phyloP scores from a whole-genome alignment of 2,888 invertebrate species.

The Acronicta aceris region DNA sequence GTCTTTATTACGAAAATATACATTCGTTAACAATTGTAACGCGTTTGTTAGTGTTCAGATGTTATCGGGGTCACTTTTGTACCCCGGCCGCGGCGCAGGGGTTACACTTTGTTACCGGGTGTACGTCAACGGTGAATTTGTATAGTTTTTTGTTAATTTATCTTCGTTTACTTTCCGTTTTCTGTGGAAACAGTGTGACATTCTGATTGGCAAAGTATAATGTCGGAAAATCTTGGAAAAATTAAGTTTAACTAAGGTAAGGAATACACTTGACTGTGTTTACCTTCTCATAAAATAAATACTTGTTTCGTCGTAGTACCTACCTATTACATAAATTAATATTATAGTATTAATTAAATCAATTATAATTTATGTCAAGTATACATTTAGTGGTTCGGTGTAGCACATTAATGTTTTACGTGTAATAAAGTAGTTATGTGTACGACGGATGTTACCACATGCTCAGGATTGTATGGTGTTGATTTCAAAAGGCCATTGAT shows the following conservation, averaged over 20 bases:
- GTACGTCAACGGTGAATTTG: conserved; percentile 32
- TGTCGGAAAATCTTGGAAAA: background rate
- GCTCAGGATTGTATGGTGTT: conserved; percentile 6
- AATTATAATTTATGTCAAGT: conserved; percentile 55
- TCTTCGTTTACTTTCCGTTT: conserved; percentile 6
- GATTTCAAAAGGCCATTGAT: conserved; percentile 17
- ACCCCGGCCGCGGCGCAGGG: conserved; percentile 44
- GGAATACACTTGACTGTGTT: no score
- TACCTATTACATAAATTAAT: no score
- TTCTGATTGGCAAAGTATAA: background rate
- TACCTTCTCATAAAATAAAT: no score
- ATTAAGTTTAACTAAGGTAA: no score
- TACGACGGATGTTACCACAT: conserved; percentile 7
- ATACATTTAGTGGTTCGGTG: conserved; percentile 61
- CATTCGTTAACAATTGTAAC: conserved; percentile 64
- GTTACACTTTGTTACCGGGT: conserved; percentile 36
- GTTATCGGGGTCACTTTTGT: conserved; percentile 69
- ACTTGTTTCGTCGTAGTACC: no score
- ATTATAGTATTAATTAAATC: no score
- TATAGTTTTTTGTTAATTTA: conserved; percentile 24
- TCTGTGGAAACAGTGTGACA: conserved; percentile 10
- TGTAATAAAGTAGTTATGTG: conserved; percentile 67
- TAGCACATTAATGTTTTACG: conserved; percentile 63
- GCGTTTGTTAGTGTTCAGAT: conserved; percentile 64
- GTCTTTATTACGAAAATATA: conserved; percentile 63